These are phyloP conservation scores for Ditula angustiorana DNA, from an alignment of 2,888 invertebrate species.

Conservation along the genomic window DNA sequence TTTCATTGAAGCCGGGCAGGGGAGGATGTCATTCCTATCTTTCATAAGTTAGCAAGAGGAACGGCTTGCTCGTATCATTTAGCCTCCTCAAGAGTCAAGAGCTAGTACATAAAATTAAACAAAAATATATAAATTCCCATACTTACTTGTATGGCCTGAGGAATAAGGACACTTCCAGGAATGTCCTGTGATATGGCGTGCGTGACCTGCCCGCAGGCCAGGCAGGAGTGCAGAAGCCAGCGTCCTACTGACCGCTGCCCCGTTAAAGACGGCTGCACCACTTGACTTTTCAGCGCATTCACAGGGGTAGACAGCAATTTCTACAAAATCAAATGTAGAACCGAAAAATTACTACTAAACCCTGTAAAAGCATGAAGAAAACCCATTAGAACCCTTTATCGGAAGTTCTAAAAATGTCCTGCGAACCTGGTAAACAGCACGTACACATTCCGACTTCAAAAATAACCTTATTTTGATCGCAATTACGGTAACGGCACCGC, in stretches of 20 bases:
- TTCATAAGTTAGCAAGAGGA: too few relatives aligned
- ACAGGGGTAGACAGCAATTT: conserved; percentile 81
- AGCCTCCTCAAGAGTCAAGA: too few relatives aligned
- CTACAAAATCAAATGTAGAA: conserved; percentile 56
- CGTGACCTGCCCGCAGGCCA: conserved; percentile 87
- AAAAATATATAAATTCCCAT: conserved; percentile 8
- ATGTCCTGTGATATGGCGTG: conserved; percentile 87
- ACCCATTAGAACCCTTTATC: not conserved
- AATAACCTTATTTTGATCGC: conserved; percentile 52
- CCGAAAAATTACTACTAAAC: conserved; percentile 9
- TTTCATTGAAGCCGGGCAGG: too few relatives aligned
- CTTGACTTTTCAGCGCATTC: conserved; percentile 78
- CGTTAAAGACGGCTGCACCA: conserved; percentile 86
- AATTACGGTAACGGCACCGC: conserved; percentile 50
- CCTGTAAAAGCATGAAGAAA: not conserved
- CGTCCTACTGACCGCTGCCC: conserved; percentile 83
- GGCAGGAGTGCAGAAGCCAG: conserved; percentile 87
- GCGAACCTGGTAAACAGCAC: conserved; percentile 18
- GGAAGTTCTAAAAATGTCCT: conserved; percentile 4
- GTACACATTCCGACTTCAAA: conserved; percentile 43
- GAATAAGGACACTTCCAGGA: conserved; percentile 80
- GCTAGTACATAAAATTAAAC: not conserved
- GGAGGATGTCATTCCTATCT: too few relatives aligned
- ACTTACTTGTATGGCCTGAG: conserved; percentile 86
- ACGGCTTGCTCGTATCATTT: too few relatives aligned